Evolutionary conservation across 2,797 vertebrate species (phyloP), one percentile per base, ranked within the genome.

Genomic region (Tapera naevia): DNA sequence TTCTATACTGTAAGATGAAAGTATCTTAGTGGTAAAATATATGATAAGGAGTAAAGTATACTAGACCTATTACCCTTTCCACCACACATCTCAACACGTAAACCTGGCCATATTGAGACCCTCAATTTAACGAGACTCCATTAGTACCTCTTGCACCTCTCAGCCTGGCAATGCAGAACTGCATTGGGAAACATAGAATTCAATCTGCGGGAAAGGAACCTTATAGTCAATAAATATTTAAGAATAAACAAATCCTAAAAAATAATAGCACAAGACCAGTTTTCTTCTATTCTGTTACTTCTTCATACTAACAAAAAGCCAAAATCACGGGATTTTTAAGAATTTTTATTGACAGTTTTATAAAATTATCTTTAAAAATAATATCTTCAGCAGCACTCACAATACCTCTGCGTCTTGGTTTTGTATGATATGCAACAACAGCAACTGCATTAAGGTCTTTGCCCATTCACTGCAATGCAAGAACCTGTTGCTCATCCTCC

Each of bases 401-500:
- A 46, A 82, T 66, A 62, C 1, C 4, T 83, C 83, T 80, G 43
- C 39, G 89, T 81, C 84, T 64, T 69, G n/a, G 27, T 66, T 93
- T 86, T 89, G n/a, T 90, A 19, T 6, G 11, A 57, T 3, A 70
- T 9, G 1, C 17, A 87, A 88, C 80, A 53, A 51, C 22, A 61
- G 24, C 37, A 89, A 37, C 5, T 53, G 81, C 50, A 16, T 7
- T 35, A 54, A 66, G 16, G 32, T 45, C 39, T 32, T 82, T 45
- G 46, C 11, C 6, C 13, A 76, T 56, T 98, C 96, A 98, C 6
- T 89, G 96, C 37, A 98, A 79, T 25, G 88, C 92, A 71, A 98
- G 93, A 93, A 98, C 98, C 91, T 97, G 97, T 65, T 95, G 97
- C 27, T 81, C 97, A 79, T 98, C 98, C 95, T 96, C 96, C 93